phyloP scores from a whole-genome alignment of 2,888 invertebrate species.

The Sisyra nigra region DNA sequence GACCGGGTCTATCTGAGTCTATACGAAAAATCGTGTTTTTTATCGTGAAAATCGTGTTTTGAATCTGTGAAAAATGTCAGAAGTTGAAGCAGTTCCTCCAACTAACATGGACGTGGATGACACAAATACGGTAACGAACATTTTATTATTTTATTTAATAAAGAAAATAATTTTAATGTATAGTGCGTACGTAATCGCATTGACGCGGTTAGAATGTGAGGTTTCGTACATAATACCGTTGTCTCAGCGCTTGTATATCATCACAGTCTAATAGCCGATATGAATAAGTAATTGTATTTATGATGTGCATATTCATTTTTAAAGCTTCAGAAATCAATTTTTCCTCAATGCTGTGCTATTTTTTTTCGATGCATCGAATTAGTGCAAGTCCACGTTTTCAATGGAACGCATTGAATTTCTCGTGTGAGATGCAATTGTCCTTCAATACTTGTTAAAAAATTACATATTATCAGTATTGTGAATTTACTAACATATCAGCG shows the following conservation, averaged over 20 bases:
- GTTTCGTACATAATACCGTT: background rate
- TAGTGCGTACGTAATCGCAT: conserved; percentile 28
- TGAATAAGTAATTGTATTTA: background rate
- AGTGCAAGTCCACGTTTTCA: too few species aligned
- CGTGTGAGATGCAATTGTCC: too few species aligned
- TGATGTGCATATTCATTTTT: too few species aligned
- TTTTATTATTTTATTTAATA: conserved; percentile 4
- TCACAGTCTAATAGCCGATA: background rate
- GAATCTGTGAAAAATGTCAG: conserved; percentile 24
- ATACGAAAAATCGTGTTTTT: conserved; percentile 23
- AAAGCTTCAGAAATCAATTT: too few species aligned
- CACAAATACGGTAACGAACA: conserved; percentile 23
- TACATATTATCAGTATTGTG: too few species aligned
- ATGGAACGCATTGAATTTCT: too few species aligned
- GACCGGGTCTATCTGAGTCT: conserved; percentile 29
- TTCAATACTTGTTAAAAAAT: too few species aligned
- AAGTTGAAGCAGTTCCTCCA: conserved; percentile 25
- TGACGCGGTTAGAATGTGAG: conserved; percentile 11
- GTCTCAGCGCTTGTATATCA: background rate
- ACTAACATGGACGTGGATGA: conserved; percentile 26
- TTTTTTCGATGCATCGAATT: too few species aligned
- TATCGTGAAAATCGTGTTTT: conserved; percentile 20
- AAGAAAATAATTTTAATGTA: conserved; percentile 10
- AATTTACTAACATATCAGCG: too few species aligned
- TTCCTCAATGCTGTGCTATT: too few species aligned